These are phyloP conservation scores for Tribolium madens DNA, from an alignment of 1,140 invertebrate species.

Conservation along the genomic window DNA sequence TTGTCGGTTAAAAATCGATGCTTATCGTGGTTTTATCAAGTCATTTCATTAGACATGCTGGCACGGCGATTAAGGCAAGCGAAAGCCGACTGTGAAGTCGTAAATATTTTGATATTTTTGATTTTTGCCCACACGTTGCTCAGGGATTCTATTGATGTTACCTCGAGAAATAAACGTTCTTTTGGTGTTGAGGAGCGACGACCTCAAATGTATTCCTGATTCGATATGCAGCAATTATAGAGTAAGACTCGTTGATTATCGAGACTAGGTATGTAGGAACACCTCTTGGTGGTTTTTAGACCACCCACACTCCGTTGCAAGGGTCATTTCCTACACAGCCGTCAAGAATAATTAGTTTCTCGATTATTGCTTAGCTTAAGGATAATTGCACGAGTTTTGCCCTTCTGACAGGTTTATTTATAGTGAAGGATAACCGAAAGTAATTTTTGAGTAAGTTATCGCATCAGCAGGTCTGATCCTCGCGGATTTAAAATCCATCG, in stretches of 20 bases:
- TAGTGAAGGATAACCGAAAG: neutral
- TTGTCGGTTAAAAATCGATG: slow-evolving; percentile 17
- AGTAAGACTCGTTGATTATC: too few relatives aligned
- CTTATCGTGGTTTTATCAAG: slow-evolving; percentile 12
- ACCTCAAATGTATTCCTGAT: neutral
- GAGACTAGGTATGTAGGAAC: neutral
- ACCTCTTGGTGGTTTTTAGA: slow-evolving; percentile 16
- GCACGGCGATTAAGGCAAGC: neutral
- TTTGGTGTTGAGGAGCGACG: neutral
- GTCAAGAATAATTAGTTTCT: neutral
- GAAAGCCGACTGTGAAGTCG: neutral
- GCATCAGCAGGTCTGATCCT: slow-evolving; percentile 26
- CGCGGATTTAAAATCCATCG: slow-evolving; percentile 27
- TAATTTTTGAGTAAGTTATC: slow-evolving; percentile 37
- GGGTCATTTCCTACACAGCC: neutral
- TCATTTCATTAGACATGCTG: slow-evolving; percentile 24
- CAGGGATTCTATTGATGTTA: slow-evolving; percentile 11
- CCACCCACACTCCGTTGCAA: neutral
- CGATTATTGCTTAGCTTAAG: neutral
- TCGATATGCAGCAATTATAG: slow-evolving; percentile 8
- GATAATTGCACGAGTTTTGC: neutral
- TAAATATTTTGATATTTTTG: neutral
- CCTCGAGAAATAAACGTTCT: slow-evolving; percentile 25
- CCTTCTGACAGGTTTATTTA: slow-evolving; percentile 18
- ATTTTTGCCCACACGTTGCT: slow-evolving; percentile 13